Evolutionary conservation across 1,140 invertebrate genomes (phyloP), one percentile per base, ranked within the genome.

Genomic region (Gonioctena quinquepunctata): DNA sequence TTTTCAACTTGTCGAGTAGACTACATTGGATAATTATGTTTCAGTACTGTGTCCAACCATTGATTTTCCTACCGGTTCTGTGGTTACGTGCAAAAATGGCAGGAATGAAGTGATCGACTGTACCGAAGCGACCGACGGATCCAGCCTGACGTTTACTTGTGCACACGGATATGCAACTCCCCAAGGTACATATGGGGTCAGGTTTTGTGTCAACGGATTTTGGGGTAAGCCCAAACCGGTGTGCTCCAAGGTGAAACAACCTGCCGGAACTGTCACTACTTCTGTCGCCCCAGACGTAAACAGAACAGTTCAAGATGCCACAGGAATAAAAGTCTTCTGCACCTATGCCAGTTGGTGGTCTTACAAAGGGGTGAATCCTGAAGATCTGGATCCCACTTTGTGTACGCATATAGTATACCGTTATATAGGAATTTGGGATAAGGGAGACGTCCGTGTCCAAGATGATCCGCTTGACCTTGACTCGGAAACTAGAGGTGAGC

Each of bases 351-450:
- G 57, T 0, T 22, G 23, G 21, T 60, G 23, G 21, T 60, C 42
- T 0, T 50, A 52, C 16, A 28, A 65, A 13, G 48, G 48, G 2
- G 23, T 65, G 18, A 13, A 49, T 52, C 62, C 62, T 0, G 62
- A 65, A 25, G 18, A 25, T 23, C 18, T 65, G 7, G 62, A 64
- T 50, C 16, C 62, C 13, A 54, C n/a, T 21, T 16, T 54, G 52
- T 42, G 33, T 3, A 42, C 33, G 8, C 62, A 64, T 18, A 22
- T 64, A 19, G 42, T 49, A n/a, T 64, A 64, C 13, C 16, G 21
- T 2, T 64, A 18, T 52, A 52, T 64, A 6, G 62, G 62, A 23
- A 48, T 64, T 2, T 64, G 42, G 42, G 62, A 64, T 22, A 64
- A 64, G 22, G 62, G 62, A 21, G 48, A 49, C 2, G 18, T 64